Evolutionary conservation across 2,888 invertebrate genomes (phyloP), one percentile per base, ranked within the genome.

Genomic region (Gisinianus flammeolus): DNA sequence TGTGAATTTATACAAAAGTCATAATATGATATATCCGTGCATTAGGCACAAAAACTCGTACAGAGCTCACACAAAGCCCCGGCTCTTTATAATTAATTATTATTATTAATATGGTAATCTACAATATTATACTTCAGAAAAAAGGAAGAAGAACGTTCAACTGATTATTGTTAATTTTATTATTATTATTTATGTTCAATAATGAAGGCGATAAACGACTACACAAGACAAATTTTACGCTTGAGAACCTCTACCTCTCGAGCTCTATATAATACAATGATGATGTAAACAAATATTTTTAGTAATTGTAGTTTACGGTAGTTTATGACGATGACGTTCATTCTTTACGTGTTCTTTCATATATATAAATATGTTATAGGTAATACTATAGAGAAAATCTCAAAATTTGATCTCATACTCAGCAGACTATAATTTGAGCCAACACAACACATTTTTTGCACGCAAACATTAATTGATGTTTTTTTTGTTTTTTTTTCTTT

Each of bases 391-490:
- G 66, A 66, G 26, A 35, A 66, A 74, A 74, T 74, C 74, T 74
- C 74, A 74, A 66, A 74, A 66, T 73, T 74, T 66, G 74, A 74
- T 74, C 74, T 74, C 74, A 74, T 72, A 31, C 72, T 72, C 72
- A 72, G 72, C 72, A 72, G 72, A 72, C 72, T 72, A 56, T 56
- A 68, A 35, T 72, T 31, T 58, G 31, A 72, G 62, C 72, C 72
- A 72, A 62, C 31, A 19, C 3, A 22, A 22, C n/a, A n/a, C n/a
- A 56, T 56, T 56, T 71, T 72, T 72, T 74, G 52, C 44, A 66
- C 66, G 74, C 64, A 62, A 44, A 73, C 73, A 73, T 31, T 31
- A 33, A n/a, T 66, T 74, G 74, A 44, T 26, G 28, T 66, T 22
- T 24, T 28, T 31, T 33, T 58, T 73, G 62, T 73, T 74, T 44